A percentile compares a stretch with the other conserved stretches of the same genome.
Evolutionary conservation across 2,888 invertebrate genomes (phyloP).

Genomic region (Aphidius colemani): DNA sequence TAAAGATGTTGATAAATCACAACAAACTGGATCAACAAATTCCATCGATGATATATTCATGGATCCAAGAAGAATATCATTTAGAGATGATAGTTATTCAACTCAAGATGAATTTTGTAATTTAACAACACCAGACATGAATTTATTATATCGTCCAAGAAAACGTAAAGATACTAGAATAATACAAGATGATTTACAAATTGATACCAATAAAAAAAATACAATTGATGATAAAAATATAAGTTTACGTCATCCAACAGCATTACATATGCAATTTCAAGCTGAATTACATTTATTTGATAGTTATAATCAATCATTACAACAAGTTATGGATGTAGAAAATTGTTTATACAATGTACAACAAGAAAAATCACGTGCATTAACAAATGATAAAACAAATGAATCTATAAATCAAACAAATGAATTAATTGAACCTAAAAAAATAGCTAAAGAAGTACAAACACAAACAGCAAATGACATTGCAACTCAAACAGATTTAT

Average conservation of each 20-base stretch:
- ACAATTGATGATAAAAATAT: slow-evolving; percentile 2
- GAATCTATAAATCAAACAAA: neutral
- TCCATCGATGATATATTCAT: slow-evolving; percentile 38
- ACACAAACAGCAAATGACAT: slow-evolving; percentile 58
- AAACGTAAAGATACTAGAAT: slow-evolving; percentile 43
- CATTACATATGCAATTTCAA: slow-evolving; percentile 66
- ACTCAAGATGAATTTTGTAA: slow-evolving; percentile 53
- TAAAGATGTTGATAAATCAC: slow-evolving; percentile 36
- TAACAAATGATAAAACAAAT: slow-evolving; percentile 24
- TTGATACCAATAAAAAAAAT: slow-evolving; percentile 14
- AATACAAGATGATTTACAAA: slow-evolving; percentile 16
- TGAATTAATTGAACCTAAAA: neutral
- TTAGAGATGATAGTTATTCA: slow-evolving; percentile 50
- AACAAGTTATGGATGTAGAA: slow-evolving; percentile 65
- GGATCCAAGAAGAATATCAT: slow-evolving; percentile 53
- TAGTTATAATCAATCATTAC: slow-evolving; percentile 66
- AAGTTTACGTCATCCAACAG: slow-evolving; percentile 57
- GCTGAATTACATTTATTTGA: slow-evolving; percentile 68
- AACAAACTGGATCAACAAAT: slow-evolving; percentile 38
- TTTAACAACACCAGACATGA: slow-evolving; percentile 53
- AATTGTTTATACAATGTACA: slow-evolving; percentile 53
- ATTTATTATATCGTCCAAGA: slow-evolving; percentile 47
- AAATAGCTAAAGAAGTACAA: slow-evolving; percentile 46
- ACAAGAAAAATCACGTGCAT: slow-evolving; percentile 42
- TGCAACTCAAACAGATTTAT: slow-evolving; percentile 54